Evolutionary conservation across 2,797 vertebrate species (phyloP).

Genomic region (Potorous gilbertii): DNA sequence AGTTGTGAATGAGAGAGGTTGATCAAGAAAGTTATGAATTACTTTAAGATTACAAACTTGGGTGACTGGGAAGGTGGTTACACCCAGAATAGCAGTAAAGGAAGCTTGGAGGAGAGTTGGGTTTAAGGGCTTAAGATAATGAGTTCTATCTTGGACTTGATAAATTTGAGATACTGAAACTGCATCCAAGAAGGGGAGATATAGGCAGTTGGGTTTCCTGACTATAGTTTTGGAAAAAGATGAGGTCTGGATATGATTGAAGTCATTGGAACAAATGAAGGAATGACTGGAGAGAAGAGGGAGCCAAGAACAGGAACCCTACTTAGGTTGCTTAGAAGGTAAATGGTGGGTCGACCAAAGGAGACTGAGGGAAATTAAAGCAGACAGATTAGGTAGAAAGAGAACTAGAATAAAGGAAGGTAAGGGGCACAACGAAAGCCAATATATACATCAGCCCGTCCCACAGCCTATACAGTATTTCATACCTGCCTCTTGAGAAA

Average conservation of each 20-base stretch:
- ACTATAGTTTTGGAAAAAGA: background rate
- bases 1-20: background rate
- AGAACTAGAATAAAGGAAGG: background rate
- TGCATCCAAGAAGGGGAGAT: background rate
- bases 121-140: background rate
- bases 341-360: no score
- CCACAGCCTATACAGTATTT: background rate
- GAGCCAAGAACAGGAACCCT: background rate
- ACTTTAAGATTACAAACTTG: background rate
- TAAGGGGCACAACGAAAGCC: background rate
- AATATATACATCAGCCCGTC: background rate
- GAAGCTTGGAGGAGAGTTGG: background rate
- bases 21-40: background rate
- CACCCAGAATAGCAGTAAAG: background rate
- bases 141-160: no score
- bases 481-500: background rate
- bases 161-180: no score
- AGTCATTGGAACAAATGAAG: background rate
- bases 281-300: background rate
- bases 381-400: background rate
- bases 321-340: no score
- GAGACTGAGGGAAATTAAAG: background rate
- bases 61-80: background rate
- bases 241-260: background rate
- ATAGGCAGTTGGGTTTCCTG: background rate